Evolutionary conservation across 2,888 invertebrate species (phyloP), one percentile per base, ranked within the genome.

Genomic region (Tortricodes alternella): DNA sequence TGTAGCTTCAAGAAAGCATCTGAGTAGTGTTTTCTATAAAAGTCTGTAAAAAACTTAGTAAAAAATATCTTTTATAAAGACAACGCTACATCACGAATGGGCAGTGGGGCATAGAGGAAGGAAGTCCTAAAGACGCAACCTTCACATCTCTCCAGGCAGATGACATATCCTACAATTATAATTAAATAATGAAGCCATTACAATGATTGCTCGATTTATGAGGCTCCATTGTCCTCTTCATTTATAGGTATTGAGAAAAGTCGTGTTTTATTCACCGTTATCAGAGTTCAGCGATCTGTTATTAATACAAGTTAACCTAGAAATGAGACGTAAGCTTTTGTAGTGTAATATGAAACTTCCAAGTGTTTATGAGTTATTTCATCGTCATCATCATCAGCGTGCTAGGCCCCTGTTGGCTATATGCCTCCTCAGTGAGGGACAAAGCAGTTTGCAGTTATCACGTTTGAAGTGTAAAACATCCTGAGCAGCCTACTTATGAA

Each of bases 301-400:
- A 9, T 23, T 9, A 39, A 11, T 53, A 23, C 7, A 46, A 32
- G 39, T 24, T 53, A 32, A 46, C 46, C 53, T 46, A 53, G 46
- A 53, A 39, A 15, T 15, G 23, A 4, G 23, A 32, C n/a, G 13
- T 1, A 11, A 5, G 24, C 41, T 8, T 23, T 15, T 9, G 24
- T 41, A 15, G 18, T 9, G n/a, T 13, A 16, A 37, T 16, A 27
- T 9, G 27, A 2, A 2, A 27, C n/a, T 9, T n/a, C 9, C 9
- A 27, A 27, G 9, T n/a, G n/a, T n/a, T n/a, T n/a, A n/a, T n/a
- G n/a, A n/a, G n/a, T n/a, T n/a, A n/a, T n/a, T n/a, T n/a, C n/a
- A n/a, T n/a, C n/a, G n/a, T n/a, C n/a, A n/a, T n/a, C n/a, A n/a
- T n/a, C n/a, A n/a, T n/a, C n/a, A n/a, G n/a, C n/a, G n/a, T n/a